Percentiles rank a stretch among this genome's conserved stretches.
These are phyloP conservation scores for Heloderma charlesbogerti DNA, from an alignment of 2,113 vertebrate genomes.

Conservation along the genomic window DNA sequence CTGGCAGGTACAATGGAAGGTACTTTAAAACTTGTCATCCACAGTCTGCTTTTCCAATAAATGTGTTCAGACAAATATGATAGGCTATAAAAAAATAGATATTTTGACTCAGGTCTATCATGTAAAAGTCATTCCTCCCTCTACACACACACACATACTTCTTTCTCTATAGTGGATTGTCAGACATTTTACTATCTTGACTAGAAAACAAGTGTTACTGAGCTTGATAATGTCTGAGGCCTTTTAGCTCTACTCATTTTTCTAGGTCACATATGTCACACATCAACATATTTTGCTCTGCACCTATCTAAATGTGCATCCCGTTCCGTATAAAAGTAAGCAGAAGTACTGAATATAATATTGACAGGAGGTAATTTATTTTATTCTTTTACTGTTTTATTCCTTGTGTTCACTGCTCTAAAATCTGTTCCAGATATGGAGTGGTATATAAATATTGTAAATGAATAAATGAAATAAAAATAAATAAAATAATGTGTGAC, in stretches of 20 bases:
- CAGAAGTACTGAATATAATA: neutral
- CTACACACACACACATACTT: neutral
- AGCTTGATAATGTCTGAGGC: neutral
- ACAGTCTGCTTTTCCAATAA: no score
- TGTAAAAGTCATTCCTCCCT: neutral
- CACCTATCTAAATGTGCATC: neutral
- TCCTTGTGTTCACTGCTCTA: no score
- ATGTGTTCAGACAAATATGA: slow-evolving; percentile 20
- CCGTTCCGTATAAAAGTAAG: neutral
- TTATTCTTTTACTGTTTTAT: no score
- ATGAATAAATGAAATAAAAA: no score
- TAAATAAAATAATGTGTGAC: neutral
- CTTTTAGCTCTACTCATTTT: neutral
- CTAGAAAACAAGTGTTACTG: slow-evolving; percentile 17
- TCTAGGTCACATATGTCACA: neutral
- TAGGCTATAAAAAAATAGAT: slow-evolving; percentile 11
- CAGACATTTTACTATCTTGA: neutral
- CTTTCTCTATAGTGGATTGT: neutral
- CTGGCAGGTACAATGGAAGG: neutral
- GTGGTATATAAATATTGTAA: no score
- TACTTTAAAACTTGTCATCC: slow-evolving; percentile 10
- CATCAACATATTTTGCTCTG: neutral
- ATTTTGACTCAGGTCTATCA: slow-evolving; percentile 5
- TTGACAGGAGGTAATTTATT: neutral
- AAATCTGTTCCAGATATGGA: no score